A percentile compares a stretch with the other conserved stretches of the same genome.
Conservation (phyloP, 2,113 vertebrate genomes). For the Actenoides lindsayi region DNA sequence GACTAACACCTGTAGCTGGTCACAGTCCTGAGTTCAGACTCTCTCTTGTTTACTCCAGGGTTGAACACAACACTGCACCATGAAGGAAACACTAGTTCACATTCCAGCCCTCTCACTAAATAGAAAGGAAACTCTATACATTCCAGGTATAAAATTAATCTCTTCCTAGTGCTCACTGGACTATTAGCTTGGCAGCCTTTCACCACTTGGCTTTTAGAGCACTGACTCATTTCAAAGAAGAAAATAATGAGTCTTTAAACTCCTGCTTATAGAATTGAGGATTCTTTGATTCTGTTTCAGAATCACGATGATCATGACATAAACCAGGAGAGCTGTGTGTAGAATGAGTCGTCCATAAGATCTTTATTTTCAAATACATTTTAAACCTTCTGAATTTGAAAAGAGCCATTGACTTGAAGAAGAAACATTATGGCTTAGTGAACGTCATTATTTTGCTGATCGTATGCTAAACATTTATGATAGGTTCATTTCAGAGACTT, state of each 20-base stretch:
- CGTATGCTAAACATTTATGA: not conserved
- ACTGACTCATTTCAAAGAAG: not conserved
- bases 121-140: conserved; percentile 5
- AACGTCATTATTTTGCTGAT: not conserved
- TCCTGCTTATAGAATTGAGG: conserved; percentile 37
- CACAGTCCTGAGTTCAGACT: not conserved
- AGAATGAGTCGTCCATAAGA: not conserved
- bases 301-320: conserved; percentile 10
- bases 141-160: conserved; percentile 53
- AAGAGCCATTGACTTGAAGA: not conserved
- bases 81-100: not conserved
- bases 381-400: not conserved
- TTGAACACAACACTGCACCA: not conserved
- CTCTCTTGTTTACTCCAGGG: not conserved
- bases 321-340: not conserved
- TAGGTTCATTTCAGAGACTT: not conserved
- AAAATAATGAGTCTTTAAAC: conserved; percentile 40
- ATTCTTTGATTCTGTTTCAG: conserved; percentile 45
- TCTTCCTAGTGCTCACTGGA: conserved; percentile 33
- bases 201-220: conserved; percentile 31
- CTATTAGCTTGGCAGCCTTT: conserved; percentile 48
- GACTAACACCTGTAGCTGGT: not conserved
- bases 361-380: not conserved
- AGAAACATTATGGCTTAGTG: not conserved
- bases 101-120: conserved; percentile 25